These are phyloP conservation scores for Alligator sinensis DNA, from an alignment of 2,113 vertebrate genomes.

Conservation along the genomic window DNA sequence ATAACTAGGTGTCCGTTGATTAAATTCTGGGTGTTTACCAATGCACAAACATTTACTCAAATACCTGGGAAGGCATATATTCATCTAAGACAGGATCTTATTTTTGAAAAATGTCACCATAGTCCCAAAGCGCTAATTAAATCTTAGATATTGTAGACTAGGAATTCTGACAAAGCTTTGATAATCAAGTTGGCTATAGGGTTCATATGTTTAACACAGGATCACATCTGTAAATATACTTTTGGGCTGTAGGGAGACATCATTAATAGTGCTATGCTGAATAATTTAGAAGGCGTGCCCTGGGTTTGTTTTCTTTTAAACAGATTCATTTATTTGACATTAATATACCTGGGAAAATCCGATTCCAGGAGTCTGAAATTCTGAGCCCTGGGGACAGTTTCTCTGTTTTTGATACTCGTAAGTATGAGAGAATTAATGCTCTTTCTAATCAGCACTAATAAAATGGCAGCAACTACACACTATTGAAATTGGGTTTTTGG, in stretches of 20 bases:
- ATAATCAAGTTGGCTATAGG: neutral
- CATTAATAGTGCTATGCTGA: neutral
- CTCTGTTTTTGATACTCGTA: slow-evolving; percentile 93
- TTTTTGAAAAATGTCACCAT: neutral
- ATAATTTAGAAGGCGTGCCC: neutral
- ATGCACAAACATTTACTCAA: accelerated
- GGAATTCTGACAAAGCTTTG: neutral
- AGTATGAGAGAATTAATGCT: slow-evolving; percentile 67
- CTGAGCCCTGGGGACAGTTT: slow-evolving; percentile 89
- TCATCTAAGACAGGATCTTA: neutral
- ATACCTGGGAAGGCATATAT: neutral
- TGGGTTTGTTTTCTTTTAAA: slow-evolving; percentile 13
- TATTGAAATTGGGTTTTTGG: neutral
- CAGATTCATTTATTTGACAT: slow-evolving; percentile 99
- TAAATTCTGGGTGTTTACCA: neutral
- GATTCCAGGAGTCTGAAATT: slow-evolving; percentile 95
- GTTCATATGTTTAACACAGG: neutral
- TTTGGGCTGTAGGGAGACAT: neutral
- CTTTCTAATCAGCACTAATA: neutral
- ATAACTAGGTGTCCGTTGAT: neutral
- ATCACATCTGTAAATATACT: neutral
- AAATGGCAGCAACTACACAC: neutral
- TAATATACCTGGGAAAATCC: slow-evolving; percentile 93
- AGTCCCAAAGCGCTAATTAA: neutral
- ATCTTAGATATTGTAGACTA: neutral